Evolutionary conservation across 2,113 vertebrate species (phyloP).

Genomic region (Osmerus eperlanus): DNA sequence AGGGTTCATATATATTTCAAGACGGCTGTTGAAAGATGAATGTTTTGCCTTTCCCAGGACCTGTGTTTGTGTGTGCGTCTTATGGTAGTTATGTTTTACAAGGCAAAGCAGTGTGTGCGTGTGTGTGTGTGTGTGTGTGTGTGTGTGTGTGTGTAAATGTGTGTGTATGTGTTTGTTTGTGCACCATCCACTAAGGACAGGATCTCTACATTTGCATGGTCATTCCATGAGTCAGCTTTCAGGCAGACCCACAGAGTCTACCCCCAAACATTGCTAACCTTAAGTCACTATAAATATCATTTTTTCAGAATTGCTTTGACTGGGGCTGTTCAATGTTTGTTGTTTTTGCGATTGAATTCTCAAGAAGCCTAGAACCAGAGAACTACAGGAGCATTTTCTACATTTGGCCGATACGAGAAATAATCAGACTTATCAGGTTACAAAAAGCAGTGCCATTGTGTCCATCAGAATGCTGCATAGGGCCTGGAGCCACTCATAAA

Average conservation of each 20-base stretch:
- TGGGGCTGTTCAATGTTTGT: not conserved
- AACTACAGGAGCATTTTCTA: not conserved
- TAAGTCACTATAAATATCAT: no score
- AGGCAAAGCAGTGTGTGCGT: constrained; percentile 31
- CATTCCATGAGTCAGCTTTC: no score
- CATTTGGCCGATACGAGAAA: not conserved
- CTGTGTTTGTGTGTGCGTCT: constrained; percentile 22
- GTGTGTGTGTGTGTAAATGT: constrained; percentile 5
- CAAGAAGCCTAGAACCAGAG: not conserved
- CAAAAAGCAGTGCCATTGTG: not conserved
- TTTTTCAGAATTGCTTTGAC: no score
- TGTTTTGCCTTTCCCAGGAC: constrained; percentile 15
- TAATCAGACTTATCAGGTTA: not conserved
- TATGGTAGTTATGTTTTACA: constrained; percentile 17
- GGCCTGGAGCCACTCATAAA: constrained; percentile 19
- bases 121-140: not conserved
- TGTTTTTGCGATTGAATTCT: not conserved
- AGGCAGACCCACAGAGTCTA: no score
- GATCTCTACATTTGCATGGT: no score
- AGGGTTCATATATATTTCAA: no score
- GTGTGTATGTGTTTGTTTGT: not conserved
- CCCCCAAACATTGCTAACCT: no score
- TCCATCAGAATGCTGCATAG: constrained; percentile 15
- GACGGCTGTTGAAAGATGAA: not conserved
- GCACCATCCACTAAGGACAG: not conserved